Evolutionary conservation across 53 echinoderm and acorn worm species (phyloP).

Genomic region (Temnopleurus reevesii): DNA sequence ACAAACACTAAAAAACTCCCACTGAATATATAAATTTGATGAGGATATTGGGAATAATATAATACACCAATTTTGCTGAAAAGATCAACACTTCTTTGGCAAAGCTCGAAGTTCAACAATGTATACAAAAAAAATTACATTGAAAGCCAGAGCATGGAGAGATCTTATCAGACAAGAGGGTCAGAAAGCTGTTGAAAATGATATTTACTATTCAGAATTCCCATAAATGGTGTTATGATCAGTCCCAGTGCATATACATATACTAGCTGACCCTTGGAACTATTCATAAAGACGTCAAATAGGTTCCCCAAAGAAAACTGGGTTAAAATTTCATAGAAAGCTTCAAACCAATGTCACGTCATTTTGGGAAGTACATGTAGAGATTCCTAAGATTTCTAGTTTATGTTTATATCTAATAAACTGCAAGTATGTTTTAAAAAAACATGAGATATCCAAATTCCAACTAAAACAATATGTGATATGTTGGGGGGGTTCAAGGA

Average conservation of each 20-base stretch:
- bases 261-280: too few species aligned
- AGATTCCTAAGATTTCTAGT: too few species aligned
- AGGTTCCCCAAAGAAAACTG: too few species aligned
- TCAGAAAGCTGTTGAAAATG: background rate
- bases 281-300: too few species aligned
- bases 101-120: background rate
- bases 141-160: background rate
- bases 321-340: too few species aligned
- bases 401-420: too few species aligned
- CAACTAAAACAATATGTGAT: too few species aligned
- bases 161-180: background rate
- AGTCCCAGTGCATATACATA: background rate
- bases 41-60: background rate
- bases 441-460: too few species aligned
- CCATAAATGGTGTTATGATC: constrained; percentile 3
- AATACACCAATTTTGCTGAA: background rate
- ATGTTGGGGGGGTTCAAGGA: too few species aligned
- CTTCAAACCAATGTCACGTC: too few species aligned
- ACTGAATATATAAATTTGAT: background rate
- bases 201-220: constrained; percentile 9
- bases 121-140: background rate
- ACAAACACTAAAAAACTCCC: background rate
- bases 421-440: too few species aligned
- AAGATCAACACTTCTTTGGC: background rate
- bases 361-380: too few species aligned